Evolutionary conservation across 2,797 vertebrate genomes (phyloP).

Genomic region (Crypturellus tataupa): DNA sequence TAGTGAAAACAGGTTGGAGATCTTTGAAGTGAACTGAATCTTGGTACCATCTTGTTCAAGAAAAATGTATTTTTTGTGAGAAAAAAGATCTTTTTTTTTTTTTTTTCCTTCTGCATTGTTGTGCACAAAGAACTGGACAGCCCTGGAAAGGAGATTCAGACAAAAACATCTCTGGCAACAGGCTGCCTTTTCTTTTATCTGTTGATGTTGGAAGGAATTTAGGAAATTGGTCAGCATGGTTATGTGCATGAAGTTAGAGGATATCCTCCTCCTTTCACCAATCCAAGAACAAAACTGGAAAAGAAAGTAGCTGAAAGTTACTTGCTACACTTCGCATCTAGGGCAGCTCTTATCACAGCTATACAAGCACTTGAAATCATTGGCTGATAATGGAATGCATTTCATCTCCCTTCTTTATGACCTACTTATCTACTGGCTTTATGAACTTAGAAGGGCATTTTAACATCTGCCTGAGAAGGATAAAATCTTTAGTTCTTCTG

Average conservation of each 20-base stretch:
- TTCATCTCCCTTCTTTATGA: not conserved
- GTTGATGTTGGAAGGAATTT: not conserved
- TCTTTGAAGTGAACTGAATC: not conserved
- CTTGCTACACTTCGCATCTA: not conserved
- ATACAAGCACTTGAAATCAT: not conserved
- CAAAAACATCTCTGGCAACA: not conserved
- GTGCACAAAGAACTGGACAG: not conserved
- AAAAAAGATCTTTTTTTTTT: not conserved
- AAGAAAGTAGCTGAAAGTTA: not conserved
- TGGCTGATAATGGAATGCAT: not conserved
- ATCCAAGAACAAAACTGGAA: not conserved
- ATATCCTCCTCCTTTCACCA: not conserved
- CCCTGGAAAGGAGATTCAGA: accelerated
- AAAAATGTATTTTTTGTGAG: not conserved
- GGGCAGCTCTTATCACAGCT: not conserved
- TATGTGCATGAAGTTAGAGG: not conserved
- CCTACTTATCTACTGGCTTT: not conserved
- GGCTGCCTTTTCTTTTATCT: not conserved
- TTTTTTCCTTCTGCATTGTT: not conserved
- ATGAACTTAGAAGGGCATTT: not conserved
- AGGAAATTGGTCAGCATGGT: not conserved
- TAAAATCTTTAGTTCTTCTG: not conserved
- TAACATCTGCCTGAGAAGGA: not conserved
- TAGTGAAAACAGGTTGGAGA: not conserved
- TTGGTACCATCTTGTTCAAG: not conserved